Evolutionary conservation across 2,113 vertebrate species (phyloP).

Genomic region (Balaeniceps rex): DNA sequence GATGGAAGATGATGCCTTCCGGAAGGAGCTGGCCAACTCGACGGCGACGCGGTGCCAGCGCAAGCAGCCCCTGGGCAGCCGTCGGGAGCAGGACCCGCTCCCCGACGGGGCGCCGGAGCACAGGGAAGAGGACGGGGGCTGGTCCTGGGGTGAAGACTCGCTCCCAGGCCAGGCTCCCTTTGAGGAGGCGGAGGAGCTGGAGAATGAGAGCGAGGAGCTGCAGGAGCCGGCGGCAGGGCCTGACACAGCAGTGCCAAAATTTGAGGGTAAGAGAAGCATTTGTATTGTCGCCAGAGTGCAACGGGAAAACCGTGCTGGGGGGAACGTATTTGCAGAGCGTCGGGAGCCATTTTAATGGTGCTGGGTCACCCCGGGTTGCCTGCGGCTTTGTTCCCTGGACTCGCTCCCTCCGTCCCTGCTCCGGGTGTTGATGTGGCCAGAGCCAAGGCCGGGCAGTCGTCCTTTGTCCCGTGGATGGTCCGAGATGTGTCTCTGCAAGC

Average conservation of each 20-base stretch:
- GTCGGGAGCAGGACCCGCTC: not conserved
- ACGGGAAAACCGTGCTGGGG: fast-evolving
- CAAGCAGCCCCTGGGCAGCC: constrained; percentile 67
- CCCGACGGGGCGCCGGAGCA: fast-evolving
- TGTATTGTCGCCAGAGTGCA: fast-evolving
- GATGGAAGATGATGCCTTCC: constrained; percentile 75
- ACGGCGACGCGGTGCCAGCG: constrained; percentile 71
- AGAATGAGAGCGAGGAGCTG: fast-evolving
- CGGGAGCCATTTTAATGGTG: fast-evolving
- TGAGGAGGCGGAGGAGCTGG: not conserved
- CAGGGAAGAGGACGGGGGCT: not conserved
- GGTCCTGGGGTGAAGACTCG: not conserved
- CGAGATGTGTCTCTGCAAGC: not conserved
- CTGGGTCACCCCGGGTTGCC: too few relatives aligned
- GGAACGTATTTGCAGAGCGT: fast-evolving
- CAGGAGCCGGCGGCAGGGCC: not conserved
- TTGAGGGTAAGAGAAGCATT: constrained; percentile 77
- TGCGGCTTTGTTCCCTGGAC: not conserved
- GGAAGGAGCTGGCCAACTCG: constrained; percentile 76
- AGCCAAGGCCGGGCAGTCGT: not conserved
- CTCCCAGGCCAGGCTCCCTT: not conserved
- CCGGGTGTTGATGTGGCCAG: not conserved
- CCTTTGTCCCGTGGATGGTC: not conserved
- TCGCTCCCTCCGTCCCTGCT: not conserved
- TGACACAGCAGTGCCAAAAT: constrained; percentile 64